Percentiles rank a stretch among this genome's conserved stretches.
Conservation (phyloP, 2,113 vertebrate genomes). For the Toxostoma redivivum region DNA sequence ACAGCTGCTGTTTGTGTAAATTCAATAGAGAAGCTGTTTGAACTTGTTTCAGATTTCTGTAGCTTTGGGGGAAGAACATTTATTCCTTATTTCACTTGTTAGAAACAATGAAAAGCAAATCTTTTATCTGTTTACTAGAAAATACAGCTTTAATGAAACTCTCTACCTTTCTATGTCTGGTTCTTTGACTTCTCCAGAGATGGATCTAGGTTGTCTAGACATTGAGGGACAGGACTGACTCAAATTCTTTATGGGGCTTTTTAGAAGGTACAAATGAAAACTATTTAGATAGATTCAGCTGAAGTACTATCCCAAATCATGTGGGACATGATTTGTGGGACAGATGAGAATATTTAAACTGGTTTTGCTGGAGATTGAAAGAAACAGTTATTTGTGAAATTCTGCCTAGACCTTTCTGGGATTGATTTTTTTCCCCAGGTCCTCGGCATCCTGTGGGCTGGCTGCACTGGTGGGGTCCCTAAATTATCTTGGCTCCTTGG, state of each 20-base stretch:
- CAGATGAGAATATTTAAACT: background rate
- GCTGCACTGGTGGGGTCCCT: background rate
- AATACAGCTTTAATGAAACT: slow-evolving; percentile 26
- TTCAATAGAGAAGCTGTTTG: slow-evolving; percentile 57
- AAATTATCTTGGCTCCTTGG: background rate
- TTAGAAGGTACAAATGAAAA: background rate
- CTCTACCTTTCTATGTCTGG: background rate
- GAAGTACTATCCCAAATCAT: background rate
- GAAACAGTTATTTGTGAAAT: background rate
- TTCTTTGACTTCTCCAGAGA: background rate
- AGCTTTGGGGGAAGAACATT: slow-evolving; percentile 37
- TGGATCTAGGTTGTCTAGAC: background rate
- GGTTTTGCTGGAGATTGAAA: background rate
- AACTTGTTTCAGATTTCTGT: slow-evolving; percentile 57
- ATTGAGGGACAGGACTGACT: background rate
- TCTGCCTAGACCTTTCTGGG: background rate
- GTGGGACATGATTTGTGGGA: background rate
- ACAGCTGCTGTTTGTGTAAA: slow-evolving; percentile 42
- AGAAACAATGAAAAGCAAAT: slow-evolving; percentile 53
- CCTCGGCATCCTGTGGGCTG: background rate
- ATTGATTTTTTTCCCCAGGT: background rate
- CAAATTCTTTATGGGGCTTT: background rate
- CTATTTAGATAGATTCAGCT: background rate
- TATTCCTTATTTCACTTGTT: slow-evolving; percentile 54
- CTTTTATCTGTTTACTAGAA: slow-evolving; percentile 51